phyloP scores from a whole-genome alignment of 2,797 vertebrate genomes.

The Picus viridis region DNA sequence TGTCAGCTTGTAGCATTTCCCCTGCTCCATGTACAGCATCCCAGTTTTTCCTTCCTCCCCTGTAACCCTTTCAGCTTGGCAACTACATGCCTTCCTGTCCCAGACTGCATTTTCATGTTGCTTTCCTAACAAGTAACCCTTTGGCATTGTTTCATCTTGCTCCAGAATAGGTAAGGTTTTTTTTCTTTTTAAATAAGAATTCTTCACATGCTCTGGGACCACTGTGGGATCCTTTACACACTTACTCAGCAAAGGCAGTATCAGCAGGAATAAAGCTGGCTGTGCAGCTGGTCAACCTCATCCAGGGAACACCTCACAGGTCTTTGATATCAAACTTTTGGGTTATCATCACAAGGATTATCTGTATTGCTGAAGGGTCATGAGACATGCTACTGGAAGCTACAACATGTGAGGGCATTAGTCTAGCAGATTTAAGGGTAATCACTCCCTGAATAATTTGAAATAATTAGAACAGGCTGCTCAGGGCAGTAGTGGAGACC shows the following conservation, averaged over 20 bases:
- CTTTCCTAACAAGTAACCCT: background rate
- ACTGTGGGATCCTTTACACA: background rate
- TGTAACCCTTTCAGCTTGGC: background rate
- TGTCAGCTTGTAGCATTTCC: background rate
- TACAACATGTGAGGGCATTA: fast-evolving
- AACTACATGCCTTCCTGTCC: background rate
- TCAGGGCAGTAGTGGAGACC: too few species aligned
- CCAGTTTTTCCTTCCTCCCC: background rate
- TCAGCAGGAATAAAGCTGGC: background rate
- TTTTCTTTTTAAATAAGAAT: background rate
- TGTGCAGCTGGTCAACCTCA: background rate
- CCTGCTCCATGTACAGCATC: background rate
- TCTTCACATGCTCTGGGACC: background rate
- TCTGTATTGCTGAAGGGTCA: background rate
- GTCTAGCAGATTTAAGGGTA: background rate
- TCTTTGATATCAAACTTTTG: background rate
- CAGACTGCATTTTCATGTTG: background rate
- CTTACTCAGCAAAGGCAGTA: background rate
- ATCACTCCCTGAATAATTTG: background rate
- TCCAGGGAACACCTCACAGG: background rate
- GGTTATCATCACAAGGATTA: background rate
- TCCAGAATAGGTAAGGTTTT: background rate
- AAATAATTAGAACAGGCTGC: background rate
- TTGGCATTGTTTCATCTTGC: background rate
- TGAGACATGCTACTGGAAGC: background rate